Conservation (phyloP, 2,113 vertebrate genomes). For the Chroicocephalus ridibundus region DNA sequence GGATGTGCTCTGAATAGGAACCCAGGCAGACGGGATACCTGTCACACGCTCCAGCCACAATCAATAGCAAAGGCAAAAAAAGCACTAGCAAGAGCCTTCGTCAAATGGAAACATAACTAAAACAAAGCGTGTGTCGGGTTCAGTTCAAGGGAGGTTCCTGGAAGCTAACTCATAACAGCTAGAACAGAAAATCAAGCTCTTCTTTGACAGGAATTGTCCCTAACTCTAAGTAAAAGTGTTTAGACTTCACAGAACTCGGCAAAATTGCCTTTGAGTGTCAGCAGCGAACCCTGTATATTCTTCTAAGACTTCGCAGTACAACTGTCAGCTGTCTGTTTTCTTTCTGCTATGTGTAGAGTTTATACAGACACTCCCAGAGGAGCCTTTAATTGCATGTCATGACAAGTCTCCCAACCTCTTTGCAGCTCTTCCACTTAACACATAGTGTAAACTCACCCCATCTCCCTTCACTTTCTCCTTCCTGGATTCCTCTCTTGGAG, state of each 20-base stretch:
- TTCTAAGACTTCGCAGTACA: conserved; percentile 27
- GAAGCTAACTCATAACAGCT: neutral
- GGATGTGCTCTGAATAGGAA: neutral
- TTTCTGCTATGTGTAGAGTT: conserved; percentile 35
- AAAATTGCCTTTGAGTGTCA: conserved; percentile 62
- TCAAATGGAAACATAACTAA: neutral
- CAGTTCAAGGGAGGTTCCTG: neutral
- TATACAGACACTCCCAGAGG: conserved; percentile 41
- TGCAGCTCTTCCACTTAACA: conserved; percentile 65
- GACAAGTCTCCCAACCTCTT: conserved; percentile 70
- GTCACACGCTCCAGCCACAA: neutral
- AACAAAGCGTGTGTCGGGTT: neutral
- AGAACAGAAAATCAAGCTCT: neutral
- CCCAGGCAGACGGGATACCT: neutral
- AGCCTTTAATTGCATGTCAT: conserved; percentile 69
- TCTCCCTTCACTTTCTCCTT: conserved; percentile 62
- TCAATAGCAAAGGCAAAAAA: neutral
- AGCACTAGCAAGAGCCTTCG: neutral
- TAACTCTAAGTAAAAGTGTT: conserved; percentile 1
- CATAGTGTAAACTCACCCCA: conserved; percentile 42
- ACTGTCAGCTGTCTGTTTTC: conserved; percentile 58
- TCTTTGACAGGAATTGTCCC: conserved; percentile 29
- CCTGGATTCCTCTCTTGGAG: conserved; percentile 20
- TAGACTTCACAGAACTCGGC: conserved; percentile 4
- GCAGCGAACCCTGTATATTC: conserved; percentile 48